Percentiles rank a stretch among this genome's conserved stretches.
These are phyloP conservation scores for Austrofundulus limnaeus DNA, from an alignment of 2,113 vertebrate species.

Conservation along the genomic window DNA sequence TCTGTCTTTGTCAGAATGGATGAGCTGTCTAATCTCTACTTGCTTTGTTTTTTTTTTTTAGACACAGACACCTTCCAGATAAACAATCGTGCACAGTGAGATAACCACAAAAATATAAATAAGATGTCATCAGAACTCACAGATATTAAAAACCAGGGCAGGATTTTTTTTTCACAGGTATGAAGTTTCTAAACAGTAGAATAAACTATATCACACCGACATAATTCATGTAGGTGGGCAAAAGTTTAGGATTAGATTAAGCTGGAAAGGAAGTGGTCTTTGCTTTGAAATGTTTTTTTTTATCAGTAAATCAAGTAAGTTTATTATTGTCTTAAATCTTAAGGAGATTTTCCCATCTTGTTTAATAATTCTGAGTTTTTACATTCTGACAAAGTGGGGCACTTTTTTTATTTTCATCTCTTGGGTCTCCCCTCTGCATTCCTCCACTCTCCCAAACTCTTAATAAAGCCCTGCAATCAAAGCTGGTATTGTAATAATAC, in stretches of 20 bases:
- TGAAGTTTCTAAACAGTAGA: slow-evolving; percentile 17
- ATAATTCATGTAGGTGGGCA: too few species aligned
- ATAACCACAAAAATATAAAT: slow-evolving; percentile 8
- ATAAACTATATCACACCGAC: slow-evolving; percentile 39
- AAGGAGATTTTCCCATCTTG: background rate
- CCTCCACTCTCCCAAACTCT: background rate
- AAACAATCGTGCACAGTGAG: slow-evolving; percentile 3
- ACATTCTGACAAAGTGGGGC: background rate
- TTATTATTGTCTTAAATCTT: background rate
- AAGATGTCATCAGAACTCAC: slow-evolving; percentile 1
- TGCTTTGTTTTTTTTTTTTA: slow-evolving; percentile 7
- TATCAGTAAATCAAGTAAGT: background rate
- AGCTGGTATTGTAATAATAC: background rate
- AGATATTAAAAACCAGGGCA: background rate
- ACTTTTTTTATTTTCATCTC: slow-evolving; percentile 3
- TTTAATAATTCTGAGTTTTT: background rate
- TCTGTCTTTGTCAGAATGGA: slow-evolving; percentile 29
- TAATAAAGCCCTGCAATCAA: slow-evolving; percentile 6
- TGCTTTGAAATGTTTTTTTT: too few species aligned
- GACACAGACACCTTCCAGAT: slow-evolving; percentile 14
- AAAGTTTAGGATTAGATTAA: slow-evolving; percentile 2
- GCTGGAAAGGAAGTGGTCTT: background rate
- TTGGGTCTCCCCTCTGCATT: background rate
- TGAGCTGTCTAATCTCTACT: background rate
- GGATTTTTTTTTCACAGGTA: background rate